phyloP scores from a whole-genome alignment of 2,888 invertebrate genomes.

The Lacanobia oleracea region DNA sequence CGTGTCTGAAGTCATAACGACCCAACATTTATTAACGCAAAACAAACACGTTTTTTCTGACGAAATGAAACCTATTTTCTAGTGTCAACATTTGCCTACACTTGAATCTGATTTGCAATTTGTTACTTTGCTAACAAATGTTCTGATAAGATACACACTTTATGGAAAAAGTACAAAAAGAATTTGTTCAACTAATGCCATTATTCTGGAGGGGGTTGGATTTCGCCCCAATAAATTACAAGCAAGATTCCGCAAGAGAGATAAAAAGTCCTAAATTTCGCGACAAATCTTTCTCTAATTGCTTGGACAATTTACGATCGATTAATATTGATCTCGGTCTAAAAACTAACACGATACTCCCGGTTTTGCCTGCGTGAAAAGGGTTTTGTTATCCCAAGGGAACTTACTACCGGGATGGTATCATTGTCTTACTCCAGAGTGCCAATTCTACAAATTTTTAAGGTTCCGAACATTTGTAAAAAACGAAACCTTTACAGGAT shows the following conservation, averaged over 20 bases:
- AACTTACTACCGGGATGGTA: neutral
- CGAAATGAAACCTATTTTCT: constrained; percentile 20
- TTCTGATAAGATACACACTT: constrained; percentile 31
- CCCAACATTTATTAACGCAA: neutral
- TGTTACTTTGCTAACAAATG: constrained; percentile 17
- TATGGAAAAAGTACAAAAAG: constrained; percentile 19
- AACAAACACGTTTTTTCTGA: neutral
- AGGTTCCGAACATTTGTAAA: too few species aligned
- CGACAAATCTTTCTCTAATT: constrained; percentile 50
- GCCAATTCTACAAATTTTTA: too few species aligned
- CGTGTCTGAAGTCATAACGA: neutral
- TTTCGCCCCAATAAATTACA: constrained; percentile 46
- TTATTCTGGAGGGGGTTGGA: constrained; percentile 13
- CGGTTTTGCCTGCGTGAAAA: neutral
- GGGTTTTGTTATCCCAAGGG: neutral
- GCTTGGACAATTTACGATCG: constrained; percentile 33
- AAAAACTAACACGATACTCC: neutral
- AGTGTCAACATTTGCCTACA: constrained; percentile 10
- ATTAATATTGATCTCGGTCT: constrained; percentile 16
- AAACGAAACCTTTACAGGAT: too few species aligned
- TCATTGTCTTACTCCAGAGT: neutral
- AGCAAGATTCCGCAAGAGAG: constrained; percentile 41
- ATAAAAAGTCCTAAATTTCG: constrained; percentile 48
- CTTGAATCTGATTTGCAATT: constrained; percentile 26
- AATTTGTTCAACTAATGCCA: constrained; percentile 37